These are phyloP conservation scores for Halisarca cf. caerulea DNA, from an alignment of 37 sponge, comb jelly and placozoan species.

Conservation along the genomic window DNA sequence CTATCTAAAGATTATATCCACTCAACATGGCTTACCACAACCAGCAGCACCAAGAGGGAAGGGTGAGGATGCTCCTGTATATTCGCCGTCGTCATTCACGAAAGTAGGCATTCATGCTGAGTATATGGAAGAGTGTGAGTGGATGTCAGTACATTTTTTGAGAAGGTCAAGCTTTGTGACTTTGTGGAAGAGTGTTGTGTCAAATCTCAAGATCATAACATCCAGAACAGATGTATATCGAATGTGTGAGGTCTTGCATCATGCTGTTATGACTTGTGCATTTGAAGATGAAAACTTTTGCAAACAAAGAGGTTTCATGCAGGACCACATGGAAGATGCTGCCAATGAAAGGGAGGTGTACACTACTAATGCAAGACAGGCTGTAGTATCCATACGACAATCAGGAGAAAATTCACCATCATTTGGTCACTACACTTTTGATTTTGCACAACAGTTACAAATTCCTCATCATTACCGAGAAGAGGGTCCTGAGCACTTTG, in stretches of 20 bases:
- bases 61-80: background rate
- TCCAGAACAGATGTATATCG: slow-evolving; percentile 28
- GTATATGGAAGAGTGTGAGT: slow-evolving; percentile 3
- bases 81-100: slow-evolving; percentile 11
- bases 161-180: background rate
- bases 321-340: slow-evolving; percentile 23
- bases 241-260: slow-evolving; percentile 18
- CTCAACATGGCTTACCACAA: background rate
- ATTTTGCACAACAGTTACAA: slow-evolving; percentile 28
- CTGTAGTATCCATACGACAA: background rate
- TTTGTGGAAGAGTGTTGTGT: slow-evolving; percentile 27
- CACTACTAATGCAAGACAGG: background rate
- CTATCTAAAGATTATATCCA: slow-evolving; percentile 5
- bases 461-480: slow-evolving; percentile 37
- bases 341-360: slow-evolving; percentile 26
- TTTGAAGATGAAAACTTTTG: slow-evolving; percentile 26
- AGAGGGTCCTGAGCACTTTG: slow-evolving; percentile 24
- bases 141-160: background rate
- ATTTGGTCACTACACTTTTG: slow-evolving; percentile 43
- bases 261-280: background rate
- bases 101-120: slow-evolving; percentile 13
- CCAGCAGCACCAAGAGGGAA: slow-evolving; percentile 13
- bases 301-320: slow-evolving; percentile 5
- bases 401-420: background rate
- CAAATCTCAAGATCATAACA: slow-evolving; percentile 27